These are phyloP conservation scores for Odontamblyopus lacepedii DNA, from an alignment of 2,797 vertebrate genomes.

Conservation along the genomic window DNA sequence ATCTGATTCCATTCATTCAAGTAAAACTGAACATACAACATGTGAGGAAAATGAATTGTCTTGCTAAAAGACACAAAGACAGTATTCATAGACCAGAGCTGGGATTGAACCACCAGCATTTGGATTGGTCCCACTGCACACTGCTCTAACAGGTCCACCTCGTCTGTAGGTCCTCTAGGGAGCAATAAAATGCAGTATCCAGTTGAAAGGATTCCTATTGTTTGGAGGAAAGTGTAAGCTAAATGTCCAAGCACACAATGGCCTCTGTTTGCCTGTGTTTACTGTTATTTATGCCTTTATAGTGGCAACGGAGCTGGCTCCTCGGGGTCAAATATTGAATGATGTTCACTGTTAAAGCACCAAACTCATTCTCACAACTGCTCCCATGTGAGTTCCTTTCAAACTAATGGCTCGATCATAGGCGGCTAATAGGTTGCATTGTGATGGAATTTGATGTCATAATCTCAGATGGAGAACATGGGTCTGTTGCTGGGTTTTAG, in stretches of 20 bases:
- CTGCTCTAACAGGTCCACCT: neutral
- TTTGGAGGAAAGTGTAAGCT: neutral
- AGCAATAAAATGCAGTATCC: neutral
- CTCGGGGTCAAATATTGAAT: slow-evolving; percentile 64
- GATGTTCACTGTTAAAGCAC: slow-evolving; percentile 37
- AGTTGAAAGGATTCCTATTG: neutral
- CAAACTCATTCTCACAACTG: slow-evolving; percentile 27
- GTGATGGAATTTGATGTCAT: neutral
- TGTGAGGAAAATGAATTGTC: too few species aligned
- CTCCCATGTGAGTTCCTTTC: slow-evolving; percentile 9
- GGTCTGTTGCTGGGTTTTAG: too few species aligned
- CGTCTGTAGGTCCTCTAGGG: neutral
- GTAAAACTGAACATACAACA: too few species aligned
- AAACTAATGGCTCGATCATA: neutral
- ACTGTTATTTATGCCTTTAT: slow-evolving; percentile 42
- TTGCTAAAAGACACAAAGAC: too few species aligned
- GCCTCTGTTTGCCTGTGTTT: neutral
- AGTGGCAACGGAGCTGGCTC: slow-evolving; percentile 33
- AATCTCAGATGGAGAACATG: too few species aligned
- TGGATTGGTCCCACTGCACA: too few species aligned
- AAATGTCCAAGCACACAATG: neutral
- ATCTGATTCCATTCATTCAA: too few species aligned
- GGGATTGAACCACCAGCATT: too few species aligned
- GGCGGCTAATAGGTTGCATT: neutral
- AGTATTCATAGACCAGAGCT: too few species aligned